These are phyloP conservation scores for Perizoma flavofasciatum DNA, from an alignment of 2,888 invertebrate genomes.

Conservation along the genomic window DNA sequence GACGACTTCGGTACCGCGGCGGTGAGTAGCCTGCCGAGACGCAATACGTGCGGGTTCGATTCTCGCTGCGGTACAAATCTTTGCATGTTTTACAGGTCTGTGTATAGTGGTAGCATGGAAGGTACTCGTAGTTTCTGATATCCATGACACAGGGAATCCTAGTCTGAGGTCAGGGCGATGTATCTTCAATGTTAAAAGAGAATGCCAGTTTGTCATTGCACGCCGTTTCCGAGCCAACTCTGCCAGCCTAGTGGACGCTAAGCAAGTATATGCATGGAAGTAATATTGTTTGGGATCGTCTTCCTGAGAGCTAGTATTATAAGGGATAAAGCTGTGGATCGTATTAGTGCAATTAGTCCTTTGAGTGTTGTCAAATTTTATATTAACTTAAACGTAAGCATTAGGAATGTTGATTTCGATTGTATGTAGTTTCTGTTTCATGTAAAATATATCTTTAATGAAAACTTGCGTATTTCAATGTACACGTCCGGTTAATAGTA, in stretches of 20 bases:
- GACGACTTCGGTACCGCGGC: too few species aligned
- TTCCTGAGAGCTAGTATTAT: slow-evolving; percentile 50
- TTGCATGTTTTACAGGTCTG: too few species aligned
- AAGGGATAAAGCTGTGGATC: slow-evolving; percentile 54
- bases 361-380: slow-evolving; percentile 54
- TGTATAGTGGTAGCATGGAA: too few species aligned
- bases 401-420: slow-evolving; percentile 35
- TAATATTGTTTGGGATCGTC: slow-evolving; percentile 39
- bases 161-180: too few species aligned
- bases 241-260: not conserved
- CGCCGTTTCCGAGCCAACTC: not conserved
- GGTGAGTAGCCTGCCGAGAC: too few species aligned
- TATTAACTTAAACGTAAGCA: slow-evolving; percentile 35
- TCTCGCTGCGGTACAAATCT: too few species aligned
- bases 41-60: too few species aligned
- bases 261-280: slow-evolving; percentile 1
- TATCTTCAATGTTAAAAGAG: too few species aligned
- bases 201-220: too few species aligned
- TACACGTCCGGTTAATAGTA: not conserved
- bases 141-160: too few species aligned
- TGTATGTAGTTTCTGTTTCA: slow-evolving; percentile 45
- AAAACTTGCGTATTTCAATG: slow-evolving; percentile 33
- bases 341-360: slow-evolving; percentile 68
- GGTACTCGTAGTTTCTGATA: too few species aligned
- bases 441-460: slow-evolving; percentile 36